Evolutionary conservation across 35 echinoderm and acorn worm species (phyloP).

Genomic region (Apostichopus japonicus): DNA sequence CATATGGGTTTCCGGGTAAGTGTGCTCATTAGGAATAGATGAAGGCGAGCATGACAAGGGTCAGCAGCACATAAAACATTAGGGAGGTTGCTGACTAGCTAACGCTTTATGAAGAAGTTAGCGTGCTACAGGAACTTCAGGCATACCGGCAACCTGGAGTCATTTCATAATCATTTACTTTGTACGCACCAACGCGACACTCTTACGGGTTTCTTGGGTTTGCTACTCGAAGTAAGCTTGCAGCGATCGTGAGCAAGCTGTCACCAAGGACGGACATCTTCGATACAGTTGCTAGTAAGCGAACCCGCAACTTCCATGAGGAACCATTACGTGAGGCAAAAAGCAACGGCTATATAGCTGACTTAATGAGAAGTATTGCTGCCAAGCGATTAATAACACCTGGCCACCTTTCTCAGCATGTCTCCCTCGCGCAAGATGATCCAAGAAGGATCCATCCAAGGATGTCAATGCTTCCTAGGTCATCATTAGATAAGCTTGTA

Average conservation of each 20-base stretch:
- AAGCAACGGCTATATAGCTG: background rate
- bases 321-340: background rate
- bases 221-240: background rate
- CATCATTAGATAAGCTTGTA: slow-evolving; percentile 8
- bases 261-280: background rate
- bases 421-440: background rate
- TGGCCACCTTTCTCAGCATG: background rate
- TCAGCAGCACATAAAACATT: no score
- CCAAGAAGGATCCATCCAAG: no score
- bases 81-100: no score
- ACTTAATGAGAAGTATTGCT: background rate
- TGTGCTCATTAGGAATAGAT: no score
- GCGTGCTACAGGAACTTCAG: no score
- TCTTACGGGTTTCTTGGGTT: slow-evolving; percentile 5
- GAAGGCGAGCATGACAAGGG: no score
- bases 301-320: background rate
- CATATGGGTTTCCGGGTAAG: no score
- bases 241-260: slow-evolving; percentile 9
- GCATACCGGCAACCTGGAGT: no score
- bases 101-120: no score
- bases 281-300: background rate
- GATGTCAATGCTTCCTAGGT: no score
- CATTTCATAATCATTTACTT: slow-evolving; percentile 31
- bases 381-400: background rate
- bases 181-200: slow-evolving; percentile 18